Percentiles rank a stretch among this genome's conserved stretches.
Conservation (phyloP, 2,113 vertebrate species). For the Sinocyclocheilus anophthalmus region DNA sequence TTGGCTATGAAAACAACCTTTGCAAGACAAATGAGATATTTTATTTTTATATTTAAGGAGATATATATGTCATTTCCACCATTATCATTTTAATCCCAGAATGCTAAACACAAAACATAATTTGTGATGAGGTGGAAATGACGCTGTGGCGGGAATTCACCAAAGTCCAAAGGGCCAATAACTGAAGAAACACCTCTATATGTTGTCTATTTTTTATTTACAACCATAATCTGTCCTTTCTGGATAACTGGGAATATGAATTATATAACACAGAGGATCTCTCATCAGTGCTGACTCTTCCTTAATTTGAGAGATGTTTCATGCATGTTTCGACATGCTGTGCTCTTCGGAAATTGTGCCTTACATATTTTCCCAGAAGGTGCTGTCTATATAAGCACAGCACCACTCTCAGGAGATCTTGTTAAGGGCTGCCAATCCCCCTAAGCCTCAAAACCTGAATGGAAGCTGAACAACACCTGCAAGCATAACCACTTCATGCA, state of each 20-base stretch:
- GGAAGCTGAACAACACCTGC: slow-evolving; percentile 13
- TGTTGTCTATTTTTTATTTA: neutral
- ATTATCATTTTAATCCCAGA: neutral
- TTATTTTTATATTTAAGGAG: no score
- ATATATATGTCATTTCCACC: neutral
- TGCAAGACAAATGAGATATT: no score
- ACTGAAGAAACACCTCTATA: neutral
- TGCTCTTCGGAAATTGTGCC: slow-evolving; percentile 10
- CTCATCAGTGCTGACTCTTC: neutral
- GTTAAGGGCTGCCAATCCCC: slow-evolving; percentile 53
- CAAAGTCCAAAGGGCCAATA: neutral
- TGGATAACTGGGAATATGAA: neutral
- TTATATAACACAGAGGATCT: neutral
- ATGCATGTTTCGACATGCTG: slow-evolving; percentile 38
- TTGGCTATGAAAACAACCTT: neutral
- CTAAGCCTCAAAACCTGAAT: slow-evolving; percentile 7
- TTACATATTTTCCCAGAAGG: slow-evolving; percentile 35
- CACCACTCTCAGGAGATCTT: slow-evolving; percentile 60
- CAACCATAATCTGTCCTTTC: neutral
- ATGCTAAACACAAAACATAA: neutral
- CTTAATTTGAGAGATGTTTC: neutral
- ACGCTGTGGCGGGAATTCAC: neutral
- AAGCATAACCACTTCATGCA: neutral
- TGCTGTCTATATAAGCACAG: slow-evolving; percentile 20
- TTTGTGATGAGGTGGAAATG: neutral